phyloP scores from a whole-genome alignment of 1,140 invertebrate genomes.

The Metaphire vulgaris region DNA sequence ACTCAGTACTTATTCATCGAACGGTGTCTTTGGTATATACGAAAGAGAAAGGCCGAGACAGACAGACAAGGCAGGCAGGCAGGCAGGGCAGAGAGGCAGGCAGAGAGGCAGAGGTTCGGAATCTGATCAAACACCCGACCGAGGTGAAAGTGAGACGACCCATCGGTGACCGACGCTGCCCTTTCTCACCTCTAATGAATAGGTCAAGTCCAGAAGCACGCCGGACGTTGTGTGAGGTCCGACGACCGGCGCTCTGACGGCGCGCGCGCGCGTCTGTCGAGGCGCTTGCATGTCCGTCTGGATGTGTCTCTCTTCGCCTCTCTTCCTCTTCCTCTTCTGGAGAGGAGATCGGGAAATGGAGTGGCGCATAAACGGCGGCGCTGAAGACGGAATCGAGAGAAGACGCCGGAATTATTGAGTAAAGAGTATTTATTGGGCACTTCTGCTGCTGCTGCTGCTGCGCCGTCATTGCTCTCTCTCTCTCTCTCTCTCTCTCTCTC shows the following conservation, averaged over 20 bases:
- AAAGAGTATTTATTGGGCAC: neutral
- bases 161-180: neutral
- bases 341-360: no score
- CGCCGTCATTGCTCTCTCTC: neutral
- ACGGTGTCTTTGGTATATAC: no score
- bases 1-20: no score
- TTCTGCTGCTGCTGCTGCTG: neutral
- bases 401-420: neutral
- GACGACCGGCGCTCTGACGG: neutral
- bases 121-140: no score
- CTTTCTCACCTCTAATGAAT: neutral
- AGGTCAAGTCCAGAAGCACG: neutral
- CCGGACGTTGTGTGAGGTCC: neutral
- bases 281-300: neutral
- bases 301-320: neutral
- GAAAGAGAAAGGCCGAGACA: neutral
- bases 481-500: neutral
- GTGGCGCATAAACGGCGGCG: no score
- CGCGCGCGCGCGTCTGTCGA: neutral
- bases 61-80: neutral
- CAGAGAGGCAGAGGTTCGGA: neutral
- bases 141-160: neutral
- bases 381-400: no score
- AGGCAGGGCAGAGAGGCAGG: neutral
- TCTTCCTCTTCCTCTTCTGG: neutral